Percentiles rank a stretch among this genome's conserved stretches.
These are phyloP conservation scores for Ditula angustiorana DNA, from an alignment of 2,888 invertebrate genomes.

Conservation along the genomic window DNA sequence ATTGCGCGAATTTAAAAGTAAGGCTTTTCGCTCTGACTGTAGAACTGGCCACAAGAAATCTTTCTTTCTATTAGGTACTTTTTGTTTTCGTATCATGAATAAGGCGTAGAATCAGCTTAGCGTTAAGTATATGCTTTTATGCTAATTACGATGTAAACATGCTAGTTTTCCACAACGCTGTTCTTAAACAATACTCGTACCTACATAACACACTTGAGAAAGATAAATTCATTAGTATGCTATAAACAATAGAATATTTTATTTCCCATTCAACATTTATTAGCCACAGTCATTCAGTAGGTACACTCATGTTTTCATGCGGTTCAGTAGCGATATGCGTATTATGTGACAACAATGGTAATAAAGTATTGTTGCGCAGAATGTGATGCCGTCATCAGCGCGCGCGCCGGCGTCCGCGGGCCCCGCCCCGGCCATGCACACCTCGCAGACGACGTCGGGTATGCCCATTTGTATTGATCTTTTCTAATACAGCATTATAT, in stretches of 20 bases:
- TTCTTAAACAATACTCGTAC: not conserved
- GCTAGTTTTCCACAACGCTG: not conserved
- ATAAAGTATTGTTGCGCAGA: conserved; percentile 52
- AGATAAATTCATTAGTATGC: conserved; percentile 16
- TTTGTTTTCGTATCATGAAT: not conserved
- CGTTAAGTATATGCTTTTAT: not conserved
- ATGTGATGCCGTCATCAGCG: conserved; percentile 81
- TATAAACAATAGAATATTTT: conserved; percentile 1
- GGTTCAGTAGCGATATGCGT: conserved; percentile 5
- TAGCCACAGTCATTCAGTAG: conserved; percentile 11
- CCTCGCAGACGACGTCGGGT: conserved; percentile 76
- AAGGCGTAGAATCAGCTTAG: not conserved
- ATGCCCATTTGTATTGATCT: conserved; percentile 37
- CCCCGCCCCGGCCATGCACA: conserved; percentile 72
- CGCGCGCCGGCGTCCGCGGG: conserved; percentile 72
- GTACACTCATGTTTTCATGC: not conserved
- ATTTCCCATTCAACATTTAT: conserved; percentile 17
- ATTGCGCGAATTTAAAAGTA: conserved; percentile 3
- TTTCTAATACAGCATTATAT: too few species aligned
- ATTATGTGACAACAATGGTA: conserved; percentile 27
- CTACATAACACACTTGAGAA: not conserved
- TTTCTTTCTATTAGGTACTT: too few species aligned
- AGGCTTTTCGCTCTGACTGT: not conserved
- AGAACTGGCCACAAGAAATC: too few species aligned
- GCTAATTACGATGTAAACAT: conserved; percentile 3